Evolutionary conservation across 2,113 vertebrate genomes (phyloP).

Genomic region (Sorex fumeus): DNA sequence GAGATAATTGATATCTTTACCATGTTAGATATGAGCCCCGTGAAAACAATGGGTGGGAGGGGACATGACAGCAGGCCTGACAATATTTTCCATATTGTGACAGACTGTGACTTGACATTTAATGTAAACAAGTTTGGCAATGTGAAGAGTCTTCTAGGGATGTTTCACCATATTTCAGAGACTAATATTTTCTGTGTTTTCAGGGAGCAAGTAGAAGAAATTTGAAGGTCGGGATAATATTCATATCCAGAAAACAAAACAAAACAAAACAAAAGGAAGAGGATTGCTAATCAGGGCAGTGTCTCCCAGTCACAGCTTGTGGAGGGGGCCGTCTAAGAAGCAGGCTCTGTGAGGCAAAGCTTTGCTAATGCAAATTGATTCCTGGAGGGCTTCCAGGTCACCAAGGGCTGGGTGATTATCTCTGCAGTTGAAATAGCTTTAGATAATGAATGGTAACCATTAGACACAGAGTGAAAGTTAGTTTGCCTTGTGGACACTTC

Average conservation of each 20-base stretch:
- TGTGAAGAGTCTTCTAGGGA: neutral
- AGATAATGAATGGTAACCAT: slow-evolving; percentile 72
- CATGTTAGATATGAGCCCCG: neutral
- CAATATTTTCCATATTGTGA: slow-evolving; percentile 1
- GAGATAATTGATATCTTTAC: slow-evolving; percentile 31
- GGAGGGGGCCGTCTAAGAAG: slow-evolving; percentile 34
- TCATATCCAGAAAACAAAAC: slow-evolving; percentile 33
- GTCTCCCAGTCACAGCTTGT: slow-evolving; percentile 20
- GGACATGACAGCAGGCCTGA: neutral
- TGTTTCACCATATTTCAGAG: neutral
- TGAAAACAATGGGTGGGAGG: neutral
- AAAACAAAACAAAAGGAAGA: neutral
- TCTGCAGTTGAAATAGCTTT: slow-evolving; percentile 64
- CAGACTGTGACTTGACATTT: neutral
- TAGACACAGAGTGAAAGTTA: slow-evolving; percentile 60
- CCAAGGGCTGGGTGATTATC: slow-evolving; percentile 50
- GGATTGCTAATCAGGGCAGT: slow-evolving; percentile 48
- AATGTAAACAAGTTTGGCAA: neutral
- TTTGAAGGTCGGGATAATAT: slow-evolving; percentile 12
- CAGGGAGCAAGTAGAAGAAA: neutral
- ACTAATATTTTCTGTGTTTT: slow-evolving; percentile 18
- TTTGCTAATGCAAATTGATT: slow-evolving; percentile 77
- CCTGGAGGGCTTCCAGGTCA: slow-evolving; percentile 79
- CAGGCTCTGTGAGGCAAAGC: slow-evolving; percentile 9
- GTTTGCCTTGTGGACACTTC: slow-evolving; percentile 63